A percentile compares a stretch with the other conserved stretches of the same genome.
These are phyloP conservation scores for Pao palembangensis DNA, from an alignment of 2,113 vertebrate genomes.

Conservation along the genomic window DNA sequence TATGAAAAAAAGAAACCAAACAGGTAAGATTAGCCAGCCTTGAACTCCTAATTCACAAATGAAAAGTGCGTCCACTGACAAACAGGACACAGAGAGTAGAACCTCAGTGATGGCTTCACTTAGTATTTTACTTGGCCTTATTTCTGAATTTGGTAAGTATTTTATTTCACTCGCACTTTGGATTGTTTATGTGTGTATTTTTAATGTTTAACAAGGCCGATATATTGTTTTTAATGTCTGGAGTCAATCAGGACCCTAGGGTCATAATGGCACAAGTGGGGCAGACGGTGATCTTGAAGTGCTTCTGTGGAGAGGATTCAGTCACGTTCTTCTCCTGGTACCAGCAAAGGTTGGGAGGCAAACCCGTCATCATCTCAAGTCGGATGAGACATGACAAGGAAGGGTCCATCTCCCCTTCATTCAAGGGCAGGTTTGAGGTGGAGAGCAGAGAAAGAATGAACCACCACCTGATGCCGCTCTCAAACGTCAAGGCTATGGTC, in stretches of 20 bases:
- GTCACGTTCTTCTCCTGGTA: constrained; percentile 45
- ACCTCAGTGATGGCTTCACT: constrained; percentile 25
- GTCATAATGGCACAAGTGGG: constrained; percentile 25
- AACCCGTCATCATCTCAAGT: constrained; percentile 27
- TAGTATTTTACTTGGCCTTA: constrained; percentile 24
- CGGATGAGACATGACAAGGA: not conserved
- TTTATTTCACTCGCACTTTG: not conserved
- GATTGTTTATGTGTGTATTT: not conserved
- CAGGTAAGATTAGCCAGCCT: constrained; percentile 25
- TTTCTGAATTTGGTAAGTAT: constrained; percentile 42
- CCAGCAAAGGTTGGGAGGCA: constrained; percentile 39
- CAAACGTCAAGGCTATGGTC: not conserved
- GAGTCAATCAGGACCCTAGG: constrained; percentile 29
- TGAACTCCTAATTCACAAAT: constrained; percentile 19
- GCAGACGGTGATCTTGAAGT: constrained; percentile 24
- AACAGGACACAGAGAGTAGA: constrained; percentile 10
- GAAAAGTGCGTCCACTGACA: not conserved
- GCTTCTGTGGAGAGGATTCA: constrained; percentile 4
- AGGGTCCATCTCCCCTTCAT: not conserved
- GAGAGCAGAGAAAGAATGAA: not conserved
- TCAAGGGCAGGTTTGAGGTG: constrained; percentile 11
- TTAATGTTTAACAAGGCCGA: not conserved
- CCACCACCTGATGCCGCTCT: constrained; percentile 19
- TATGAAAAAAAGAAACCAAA: not conserved
- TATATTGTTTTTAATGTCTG: not conserved